Percentiles rank a stretch among this genome's conserved stretches.
Evolutionary conservation across 2,888 invertebrate species (phyloP).

Genomic region (Andrena minutula): DNA sequence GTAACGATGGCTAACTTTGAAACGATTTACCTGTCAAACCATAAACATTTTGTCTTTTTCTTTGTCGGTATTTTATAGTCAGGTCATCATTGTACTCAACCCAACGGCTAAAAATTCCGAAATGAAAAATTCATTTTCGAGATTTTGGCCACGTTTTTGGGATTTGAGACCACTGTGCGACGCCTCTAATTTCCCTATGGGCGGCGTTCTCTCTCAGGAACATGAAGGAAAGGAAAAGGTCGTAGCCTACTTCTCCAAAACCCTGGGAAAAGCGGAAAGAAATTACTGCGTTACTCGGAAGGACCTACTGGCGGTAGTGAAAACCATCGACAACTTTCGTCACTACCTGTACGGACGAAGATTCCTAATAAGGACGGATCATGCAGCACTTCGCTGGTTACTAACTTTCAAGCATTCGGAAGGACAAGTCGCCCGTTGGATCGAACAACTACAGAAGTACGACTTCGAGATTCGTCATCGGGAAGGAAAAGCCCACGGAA

Average conservation of each 20-base stretch:
- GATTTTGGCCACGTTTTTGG: too few species aligned
- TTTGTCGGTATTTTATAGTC: too few species aligned
- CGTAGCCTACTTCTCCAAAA: conserved; percentile 10
- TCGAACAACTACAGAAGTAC: neutral
- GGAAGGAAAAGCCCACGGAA: neutral
- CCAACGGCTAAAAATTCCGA: too few species aligned
- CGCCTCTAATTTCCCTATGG: too few species aligned
- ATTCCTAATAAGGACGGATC: neutral
- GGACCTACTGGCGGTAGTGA: neutral
- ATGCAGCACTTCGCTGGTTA: neutral
- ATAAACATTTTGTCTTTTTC: too few species aligned
- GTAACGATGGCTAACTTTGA: too few species aligned
- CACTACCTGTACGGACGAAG: neutral
- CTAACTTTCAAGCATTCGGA: neutral
- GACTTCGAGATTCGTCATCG: conserved; percentile 4
- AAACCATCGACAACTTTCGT: neutral
- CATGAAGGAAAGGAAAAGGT: neutral
- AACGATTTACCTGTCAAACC: too few species aligned
- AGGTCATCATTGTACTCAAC: too few species aligned
- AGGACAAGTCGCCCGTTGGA: conserved; percentile 1
- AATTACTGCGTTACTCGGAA: conserved; percentile 9
- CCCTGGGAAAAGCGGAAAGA: neutral
- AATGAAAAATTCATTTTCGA: too few species aligned
- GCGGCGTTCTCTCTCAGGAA: neutral
- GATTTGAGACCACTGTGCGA: too few species aligned